Evolutionary conservation across 2,797 vertebrate genomes (phyloP), one percentile per base, ranked within the genome.

Genomic region (Sorex maritimensis): DNA sequence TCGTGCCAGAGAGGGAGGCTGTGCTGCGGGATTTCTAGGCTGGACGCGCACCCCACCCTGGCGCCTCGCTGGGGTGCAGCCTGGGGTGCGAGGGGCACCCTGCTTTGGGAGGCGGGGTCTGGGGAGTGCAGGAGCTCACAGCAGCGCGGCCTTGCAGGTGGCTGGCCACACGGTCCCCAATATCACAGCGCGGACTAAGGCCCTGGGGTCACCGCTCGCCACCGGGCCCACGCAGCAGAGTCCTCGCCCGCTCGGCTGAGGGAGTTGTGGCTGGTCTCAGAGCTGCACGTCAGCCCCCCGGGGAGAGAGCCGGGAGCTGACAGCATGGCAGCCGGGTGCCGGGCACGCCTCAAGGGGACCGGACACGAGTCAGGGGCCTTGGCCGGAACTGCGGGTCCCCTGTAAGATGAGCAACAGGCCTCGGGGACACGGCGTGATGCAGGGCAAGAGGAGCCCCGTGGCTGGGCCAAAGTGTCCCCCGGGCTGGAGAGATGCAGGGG

Each of bases 351-450:
- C n/a, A 79, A 88, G 86, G 85, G 3, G 28, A 9, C 69, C 30
- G 12, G 23, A 73, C 61, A 79, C 19, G 26, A 41, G 73, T 92
- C 75, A 94, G 28, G 6, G 6, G 23, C 84, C 75, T 90, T 71
- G 24, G 46, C 30, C 88, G 5, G 41, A 91, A 92, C 34, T 67
- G 44, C 71, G 34, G 52, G 82, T 74, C 91, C 30, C 72, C 77
- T 91, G 91, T 91, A 95, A 88, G 23, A 72, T 88, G 77, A 92
- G 55, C 79, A 85, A 90, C 9, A 9, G 69, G 52, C 82, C 26
- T 91, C 65, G 75, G 90, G 46, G 86, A 83, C 67, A 75, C 44
- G 67, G 49, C 80, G n/a, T 78, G 69, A 79, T 44, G 52, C 6
- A 4, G 75, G 67, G 75, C n/a, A 93, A 90, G 26, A 61, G 44